These are phyloP conservation scores for Oasisia sp. DNA, from an alignment of 2,888 invertebrate genomes.

Conservation along the genomic window DNA sequence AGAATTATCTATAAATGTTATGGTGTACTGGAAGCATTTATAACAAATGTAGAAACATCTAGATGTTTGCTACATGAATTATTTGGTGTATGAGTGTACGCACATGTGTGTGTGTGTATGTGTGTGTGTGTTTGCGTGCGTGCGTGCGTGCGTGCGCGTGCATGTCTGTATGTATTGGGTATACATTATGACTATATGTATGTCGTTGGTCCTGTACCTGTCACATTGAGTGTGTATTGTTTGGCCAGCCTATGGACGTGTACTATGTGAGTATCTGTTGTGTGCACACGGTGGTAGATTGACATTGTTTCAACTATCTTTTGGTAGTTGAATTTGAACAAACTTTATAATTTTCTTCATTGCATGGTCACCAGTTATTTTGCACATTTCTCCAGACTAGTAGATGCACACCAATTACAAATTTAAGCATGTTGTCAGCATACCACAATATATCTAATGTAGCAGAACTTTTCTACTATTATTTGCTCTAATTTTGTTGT, in stretches of 20 bases:
- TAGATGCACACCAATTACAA: neutral
- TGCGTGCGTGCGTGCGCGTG: neutral
- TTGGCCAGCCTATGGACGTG: neutral
- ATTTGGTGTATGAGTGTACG: too few relatives aligned
- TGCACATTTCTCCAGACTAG: neutral
- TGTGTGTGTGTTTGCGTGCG: too few relatives aligned
- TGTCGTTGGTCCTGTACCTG: neutral
- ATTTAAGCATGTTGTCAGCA: neutral
- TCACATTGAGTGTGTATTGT: neutral
- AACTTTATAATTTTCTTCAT: neutral
- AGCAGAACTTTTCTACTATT: neutral
- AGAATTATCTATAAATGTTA: neutral
- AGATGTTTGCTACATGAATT: too few relatives aligned
- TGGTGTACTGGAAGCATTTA: neutral
- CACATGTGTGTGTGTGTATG: too few relatives aligned
- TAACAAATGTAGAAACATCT: neutral
- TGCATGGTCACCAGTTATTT: neutral
- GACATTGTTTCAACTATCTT: neutral
- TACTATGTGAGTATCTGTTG: neutral
- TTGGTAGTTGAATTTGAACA: neutral
- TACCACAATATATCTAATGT: neutral
- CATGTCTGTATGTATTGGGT: neutral
- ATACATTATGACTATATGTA: neutral
- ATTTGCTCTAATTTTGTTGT: neutral
- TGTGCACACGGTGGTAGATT: conserved; percentile 3